Evolutionary conservation across 2,113 vertebrate genomes (phyloP), one percentile per base, ranked within the genome.

Genomic region (Erythrocercus mccallii): DNA sequence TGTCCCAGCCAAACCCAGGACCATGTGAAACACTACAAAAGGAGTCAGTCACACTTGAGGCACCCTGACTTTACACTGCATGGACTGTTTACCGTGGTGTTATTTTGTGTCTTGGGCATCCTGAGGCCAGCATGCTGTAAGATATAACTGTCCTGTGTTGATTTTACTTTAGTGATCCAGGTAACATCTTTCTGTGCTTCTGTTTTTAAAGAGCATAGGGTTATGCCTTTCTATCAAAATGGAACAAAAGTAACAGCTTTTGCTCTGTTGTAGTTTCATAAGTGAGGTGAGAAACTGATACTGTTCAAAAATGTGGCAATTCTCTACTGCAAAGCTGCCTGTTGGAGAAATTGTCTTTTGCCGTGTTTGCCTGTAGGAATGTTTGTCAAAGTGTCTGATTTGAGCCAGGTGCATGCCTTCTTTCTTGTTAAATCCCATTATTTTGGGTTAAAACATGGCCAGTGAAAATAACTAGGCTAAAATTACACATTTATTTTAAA

Each of bases 71-170:
- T 62, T 48, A 15, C 7, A 11, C 33, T 78, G 16, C 30, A 5
- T 33, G 73, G 44, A 20, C 8, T 64, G 0, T 40, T 62, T 40
- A n/a, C 72, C 56, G 0, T 15, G 53, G 5, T 78, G 31, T 24
- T 2, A 7, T 15, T 50, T 45, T 37, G n/a, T 60, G 38, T 27
- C 45, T 31, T 27, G 28, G 48, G 27, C 38, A 30, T 65, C 45
- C n/a, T 1, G 18, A 54, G 42, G 47, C 51, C 72, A 62, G 68
- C 17, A 1, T 56, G 21, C 47, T 76, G 8, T 15, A 21, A 64
- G n/a, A 31, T 48, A 7, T 28, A 60, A 37, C 47, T 83, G 35
- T 45, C 13, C 44, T 17, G 27, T 57, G 37, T 28, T 73, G 24
- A 19, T 62, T 80, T 54, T 33, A 42, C 31, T 83, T 15, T 27